phyloP scores from a whole-genome alignment of 2,797 vertebrate species.

The Siniperca scherzeri region DNA sequence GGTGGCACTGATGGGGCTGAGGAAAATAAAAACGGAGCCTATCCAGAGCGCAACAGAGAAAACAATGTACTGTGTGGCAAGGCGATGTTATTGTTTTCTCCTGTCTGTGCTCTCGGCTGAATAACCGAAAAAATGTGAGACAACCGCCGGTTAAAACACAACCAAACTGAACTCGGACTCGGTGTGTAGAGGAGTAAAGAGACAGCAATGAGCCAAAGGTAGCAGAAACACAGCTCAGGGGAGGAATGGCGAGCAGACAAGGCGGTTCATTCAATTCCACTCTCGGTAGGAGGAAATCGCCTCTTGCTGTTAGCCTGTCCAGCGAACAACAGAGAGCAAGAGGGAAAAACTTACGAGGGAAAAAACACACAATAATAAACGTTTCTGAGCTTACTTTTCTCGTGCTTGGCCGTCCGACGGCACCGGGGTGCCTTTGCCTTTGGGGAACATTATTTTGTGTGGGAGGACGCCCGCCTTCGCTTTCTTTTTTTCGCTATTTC shows the following conservation, averaged over 20 bases:
- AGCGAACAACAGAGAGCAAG: constrained; percentile 78
- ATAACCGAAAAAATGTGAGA: constrained; percentile 31
- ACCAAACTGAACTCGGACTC: constrained; percentile 20
- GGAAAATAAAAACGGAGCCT: constrained; percentile 71
- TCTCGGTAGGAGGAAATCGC: constrained; percentile 82
- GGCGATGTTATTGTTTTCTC: constrained; percentile 81
- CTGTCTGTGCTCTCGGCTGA: constrained; percentile 43
- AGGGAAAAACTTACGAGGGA: constrained; percentile 64
- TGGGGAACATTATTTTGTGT: constrained; percentile 94
- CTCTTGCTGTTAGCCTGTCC: constrained; percentile 74
- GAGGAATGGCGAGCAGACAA: constrained; percentile 85
- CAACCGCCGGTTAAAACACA: constrained; percentile 20
- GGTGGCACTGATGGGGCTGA: constrained; percentile 70
- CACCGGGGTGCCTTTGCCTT: constrained; percentile 98
- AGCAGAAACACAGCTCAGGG: constrained; percentile 49
- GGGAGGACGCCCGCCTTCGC: constrained; percentile 82
- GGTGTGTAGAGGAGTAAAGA: neutral
- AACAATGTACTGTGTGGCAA: constrained; percentile 76
- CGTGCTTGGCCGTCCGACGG: constrained; percentile 97
- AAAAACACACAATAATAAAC: constrained; percentile 63
- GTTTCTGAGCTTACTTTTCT: constrained; percentile 93
- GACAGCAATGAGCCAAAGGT: constrained; percentile 28
- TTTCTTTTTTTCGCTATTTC: constrained; percentile 88
- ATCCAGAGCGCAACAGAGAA: constrained; percentile 73
- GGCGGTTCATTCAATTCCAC: constrained; percentile 87